Conservation (phyloP, 2,113 vertebrate species). For the Rhinoptilus africanus region DNA sequence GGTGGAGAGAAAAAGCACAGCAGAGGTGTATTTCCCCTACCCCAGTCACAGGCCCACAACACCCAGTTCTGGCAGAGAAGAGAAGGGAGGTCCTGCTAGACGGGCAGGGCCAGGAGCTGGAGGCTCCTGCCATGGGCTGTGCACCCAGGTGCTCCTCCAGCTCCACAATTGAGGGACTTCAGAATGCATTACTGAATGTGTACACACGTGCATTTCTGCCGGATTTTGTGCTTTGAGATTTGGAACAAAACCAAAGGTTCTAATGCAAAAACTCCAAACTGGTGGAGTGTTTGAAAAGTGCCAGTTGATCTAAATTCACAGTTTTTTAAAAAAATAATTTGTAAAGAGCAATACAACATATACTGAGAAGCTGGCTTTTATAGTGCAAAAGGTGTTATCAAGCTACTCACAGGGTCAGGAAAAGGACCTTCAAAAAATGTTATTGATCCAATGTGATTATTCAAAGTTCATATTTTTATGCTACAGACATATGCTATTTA, state of each 20-base stretch:
- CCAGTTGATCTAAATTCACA: neutral
- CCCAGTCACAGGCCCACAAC: fast-evolving
- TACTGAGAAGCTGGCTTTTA: neutral
- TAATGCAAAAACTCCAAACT: neutral
- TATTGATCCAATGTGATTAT: neutral
- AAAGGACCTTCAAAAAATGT: neutral
- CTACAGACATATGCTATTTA: neutral
- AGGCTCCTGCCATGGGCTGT: neutral
- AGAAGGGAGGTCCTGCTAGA: neutral
- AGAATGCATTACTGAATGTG: fast-evolving
- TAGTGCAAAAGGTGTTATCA: neutral
- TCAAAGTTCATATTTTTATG: neutral
- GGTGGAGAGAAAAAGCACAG: neutral
- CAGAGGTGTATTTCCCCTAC: neutral
- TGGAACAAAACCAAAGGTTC: neutral
- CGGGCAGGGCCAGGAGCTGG: neutral
- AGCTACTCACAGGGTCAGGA: neutral
- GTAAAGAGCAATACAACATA: neutral
- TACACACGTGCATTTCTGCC: neutral
- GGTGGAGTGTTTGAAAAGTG: neutral
- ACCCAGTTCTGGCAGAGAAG: neutral
- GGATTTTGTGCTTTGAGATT: neutral
- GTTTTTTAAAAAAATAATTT: neutral
- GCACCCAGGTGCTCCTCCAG: neutral
- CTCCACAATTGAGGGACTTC: neutral